These are phyloP conservation scores for Cyaniris semiargus DNA, from an alignment of 2,888 invertebrate species.

Conservation along the genomic window DNA sequence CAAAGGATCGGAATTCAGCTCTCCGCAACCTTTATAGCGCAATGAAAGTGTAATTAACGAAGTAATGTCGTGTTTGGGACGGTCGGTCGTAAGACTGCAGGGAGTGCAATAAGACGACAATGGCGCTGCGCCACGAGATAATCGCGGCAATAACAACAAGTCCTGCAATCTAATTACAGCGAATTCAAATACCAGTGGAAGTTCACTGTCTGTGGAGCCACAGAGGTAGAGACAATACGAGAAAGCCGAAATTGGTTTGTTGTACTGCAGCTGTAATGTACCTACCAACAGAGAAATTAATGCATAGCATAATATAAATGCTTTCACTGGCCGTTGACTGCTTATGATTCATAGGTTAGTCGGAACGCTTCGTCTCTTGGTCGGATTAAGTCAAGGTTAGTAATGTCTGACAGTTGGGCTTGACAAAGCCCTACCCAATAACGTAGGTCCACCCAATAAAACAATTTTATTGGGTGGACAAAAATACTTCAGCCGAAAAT, in stretches of 20 bases:
- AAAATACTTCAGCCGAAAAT: neutral
- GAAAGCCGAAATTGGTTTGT: neutral
- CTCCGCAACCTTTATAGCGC: constrained; percentile 36
- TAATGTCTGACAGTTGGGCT: no score
- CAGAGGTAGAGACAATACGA: neutral
- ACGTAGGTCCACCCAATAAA: no score
- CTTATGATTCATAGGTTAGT: no score
- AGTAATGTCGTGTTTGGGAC: constrained; percentile 47
- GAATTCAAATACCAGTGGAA: constrained; percentile 44
- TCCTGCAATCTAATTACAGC: constrained; percentile 64
- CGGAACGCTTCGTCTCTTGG: no score
- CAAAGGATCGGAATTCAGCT: constrained; percentile 29
- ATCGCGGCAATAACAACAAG: constrained; percentile 64
- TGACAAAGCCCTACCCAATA: neutral
- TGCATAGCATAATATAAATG: no score
- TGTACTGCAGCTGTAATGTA: neutral
- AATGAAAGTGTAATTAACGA: constrained; percentile 48
- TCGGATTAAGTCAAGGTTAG: no score
- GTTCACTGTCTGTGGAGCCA: neutral
- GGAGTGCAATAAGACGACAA: constrained; percentile 54
- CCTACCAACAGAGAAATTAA: no score
- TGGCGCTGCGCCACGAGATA: constrained; percentile 57
- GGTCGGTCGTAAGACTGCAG: constrained; percentile 44
- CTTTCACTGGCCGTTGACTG: no score
- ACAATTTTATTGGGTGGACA: no score